Evolutionary conservation across 2,113 vertebrate genomes (phyloP), one percentile per base, ranked within the genome.

Genomic region (Junco hyemalis): DNA sequence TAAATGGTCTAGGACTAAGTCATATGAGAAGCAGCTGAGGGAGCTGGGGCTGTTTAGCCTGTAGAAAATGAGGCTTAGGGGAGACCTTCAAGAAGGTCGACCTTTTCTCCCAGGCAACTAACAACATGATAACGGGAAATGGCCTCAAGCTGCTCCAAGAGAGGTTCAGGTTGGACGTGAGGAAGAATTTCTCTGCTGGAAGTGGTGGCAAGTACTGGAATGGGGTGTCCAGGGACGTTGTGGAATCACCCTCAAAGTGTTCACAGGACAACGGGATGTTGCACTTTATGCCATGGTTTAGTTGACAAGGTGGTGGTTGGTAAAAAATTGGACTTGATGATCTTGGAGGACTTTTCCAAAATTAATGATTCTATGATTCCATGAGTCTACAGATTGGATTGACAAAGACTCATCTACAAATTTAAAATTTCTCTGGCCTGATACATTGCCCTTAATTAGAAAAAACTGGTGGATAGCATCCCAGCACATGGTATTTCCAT

Each of bases 41-140:
- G 28, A 68, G 24, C 6, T 81, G 51, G 10, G 13, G 23, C 25
- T 45, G 8, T 28, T 66, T 17, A 51, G 3, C 28, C 15, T 9
- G 11, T 9, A n/a, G 51, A 53, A 53, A 60, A 60, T 4, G 29
- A 60, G 28, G 13, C 33, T 81, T 28, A 29, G 6, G 18, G 19
- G 10, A 59, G 12, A 44, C 26, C 19, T 59, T 44, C 4, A 24
- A 23, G 36, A 35, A 11, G 18, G 7, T 28, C 0, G 0, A 4
- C 26, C 51, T 73, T 57, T 50, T 38, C 33, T 51, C 36, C 33
- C 33, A 51, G 19, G 8, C 19, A 51, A 3, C 25, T 51, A 36
- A 3, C 26, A 73, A n/a, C 15, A 81, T 15, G 33, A 44, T 19
- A 38, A 29, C 19, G 20, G 15, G 13, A n/a, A 59, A 44, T n/a